Conservation (phyloP, 2,113 vertebrate genomes). For the Dasyornis broadbenti region DNA sequence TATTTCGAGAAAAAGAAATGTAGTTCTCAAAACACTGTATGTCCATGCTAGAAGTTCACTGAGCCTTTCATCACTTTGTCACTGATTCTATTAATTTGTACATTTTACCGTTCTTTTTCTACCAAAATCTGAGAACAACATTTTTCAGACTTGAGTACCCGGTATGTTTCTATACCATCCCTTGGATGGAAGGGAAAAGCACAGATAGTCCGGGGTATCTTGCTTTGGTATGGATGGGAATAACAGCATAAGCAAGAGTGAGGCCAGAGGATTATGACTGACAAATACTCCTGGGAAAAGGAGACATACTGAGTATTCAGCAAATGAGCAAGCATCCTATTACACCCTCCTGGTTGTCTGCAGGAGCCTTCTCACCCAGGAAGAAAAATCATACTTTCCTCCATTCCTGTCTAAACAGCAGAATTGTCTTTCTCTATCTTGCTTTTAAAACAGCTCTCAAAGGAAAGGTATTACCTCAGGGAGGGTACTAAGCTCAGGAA, state of each 20-base stretch:
- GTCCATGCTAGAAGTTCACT: background rate
- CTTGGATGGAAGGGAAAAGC: background rate
- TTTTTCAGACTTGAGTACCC: background rate
- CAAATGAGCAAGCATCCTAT: background rate
- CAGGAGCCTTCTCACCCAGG: background rate
- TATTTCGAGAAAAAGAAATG: background rate
- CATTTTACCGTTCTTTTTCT: background rate
- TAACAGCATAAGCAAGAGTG: background rate
- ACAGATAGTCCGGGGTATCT: background rate
- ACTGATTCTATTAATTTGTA: background rate
- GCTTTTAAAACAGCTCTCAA: constrained; percentile 2
- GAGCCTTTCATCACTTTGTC: background rate
- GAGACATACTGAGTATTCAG: background rate
- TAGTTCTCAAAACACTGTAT: background rate
- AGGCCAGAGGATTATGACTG: background rate
- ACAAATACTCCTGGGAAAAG: background rate
- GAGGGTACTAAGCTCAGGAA: background rate
- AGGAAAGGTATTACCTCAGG: background rate
- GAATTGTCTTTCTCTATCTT: background rate
- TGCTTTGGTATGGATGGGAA: background rate
- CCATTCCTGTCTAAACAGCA: background rate
- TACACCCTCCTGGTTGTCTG: background rate
- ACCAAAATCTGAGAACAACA: background rate
- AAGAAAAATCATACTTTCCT: background rate
- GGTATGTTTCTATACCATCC: background rate